phyloP scores from a whole-genome alignment of 1,140 invertebrate genomes.

The Drosophila pectinifera region DNA sequence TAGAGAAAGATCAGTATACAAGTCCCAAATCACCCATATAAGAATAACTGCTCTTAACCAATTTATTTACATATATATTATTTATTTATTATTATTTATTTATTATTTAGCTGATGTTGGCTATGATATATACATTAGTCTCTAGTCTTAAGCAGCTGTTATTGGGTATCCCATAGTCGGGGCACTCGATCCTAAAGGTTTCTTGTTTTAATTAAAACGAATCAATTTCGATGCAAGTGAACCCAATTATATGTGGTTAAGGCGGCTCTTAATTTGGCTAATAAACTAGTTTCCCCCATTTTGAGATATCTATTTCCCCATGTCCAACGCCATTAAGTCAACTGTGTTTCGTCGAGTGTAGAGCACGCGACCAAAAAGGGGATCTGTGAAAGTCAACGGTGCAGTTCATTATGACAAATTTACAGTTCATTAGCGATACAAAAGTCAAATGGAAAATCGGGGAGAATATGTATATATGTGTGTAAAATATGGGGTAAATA shows the following conservation, averaged over 20 bases:
- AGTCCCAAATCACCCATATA: too few relatives aligned
- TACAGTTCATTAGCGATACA: slow-evolving; percentile 54
- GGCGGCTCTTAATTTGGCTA: slow-evolving; percentile 35
- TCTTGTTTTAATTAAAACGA: neutral
- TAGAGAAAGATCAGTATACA: neutral
- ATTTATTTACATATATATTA: too few relatives aligned
- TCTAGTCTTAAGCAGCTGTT: neutral
- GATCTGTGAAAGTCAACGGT: slow-evolving; percentile 52
- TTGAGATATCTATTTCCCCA: slow-evolving; percentile 12
- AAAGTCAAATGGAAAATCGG: slow-evolving; percentile 8
- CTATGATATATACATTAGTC: too few relatives aligned
- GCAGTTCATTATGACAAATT: slow-evolving; percentile 64
- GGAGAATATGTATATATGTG: neutral
- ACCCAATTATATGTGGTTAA: slow-evolving; percentile 18
- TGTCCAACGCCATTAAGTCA: neutral
- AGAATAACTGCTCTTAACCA: too few relatives aligned
- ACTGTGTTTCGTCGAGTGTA: slow-evolving; percentile 46
- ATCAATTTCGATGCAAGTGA: neutral
- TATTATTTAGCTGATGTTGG: too few relatives aligned
- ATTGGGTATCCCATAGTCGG: neutral
- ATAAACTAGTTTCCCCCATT: slow-evolving; percentile 36
- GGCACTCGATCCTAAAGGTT: too few relatives aligned
- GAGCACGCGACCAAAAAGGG: slow-evolving; percentile 43
- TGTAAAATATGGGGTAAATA: slow-evolving; percentile 29
- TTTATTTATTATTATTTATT: too few relatives aligned